Percentiles rank a stretch among this genome's conserved stretches.
Evolutionary conservation across 1,140 invertebrate genomes (phyloP).

Genomic region (Antheraea mylitta): DNA sequence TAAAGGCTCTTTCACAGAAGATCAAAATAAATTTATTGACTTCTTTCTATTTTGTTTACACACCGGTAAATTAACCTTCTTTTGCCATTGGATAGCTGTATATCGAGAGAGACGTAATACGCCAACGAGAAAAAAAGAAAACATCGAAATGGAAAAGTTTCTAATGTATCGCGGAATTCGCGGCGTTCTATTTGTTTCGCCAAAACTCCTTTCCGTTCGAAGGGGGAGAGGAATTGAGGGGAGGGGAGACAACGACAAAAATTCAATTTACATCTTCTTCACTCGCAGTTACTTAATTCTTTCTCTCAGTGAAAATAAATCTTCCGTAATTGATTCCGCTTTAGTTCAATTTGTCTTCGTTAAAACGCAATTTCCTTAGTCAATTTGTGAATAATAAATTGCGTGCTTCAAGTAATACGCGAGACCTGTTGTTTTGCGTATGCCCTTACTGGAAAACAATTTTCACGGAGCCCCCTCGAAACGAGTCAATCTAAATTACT

Average conservation of each 20-base stretch:
- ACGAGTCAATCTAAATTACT: slow-evolving; percentile 66
- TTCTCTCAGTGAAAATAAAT: slow-evolving; percentile 68
- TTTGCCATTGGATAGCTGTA: not conserved
- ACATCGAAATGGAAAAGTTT: slow-evolving; percentile 25
- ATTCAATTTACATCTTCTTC: slow-evolving; percentile 65
- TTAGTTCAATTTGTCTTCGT: slow-evolving; percentile 75
- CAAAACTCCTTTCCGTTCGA: slow-evolving; percentile 34
- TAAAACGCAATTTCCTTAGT: slow-evolving; percentile 74
- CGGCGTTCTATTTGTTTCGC: slow-evolving; percentile 26
- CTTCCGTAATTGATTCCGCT: slow-evolving; percentile 72
- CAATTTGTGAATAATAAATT: slow-evolving; percentile 75
- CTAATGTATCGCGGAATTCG: slow-evolving; percentile 33
- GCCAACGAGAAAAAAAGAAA: slow-evolving; percentile 11
- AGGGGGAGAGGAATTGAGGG: too few relatives aligned
- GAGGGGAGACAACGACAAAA: slow-evolving; percentile 46
- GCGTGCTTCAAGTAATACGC: slow-evolving; percentile 49
- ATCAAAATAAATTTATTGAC: slow-evolving; percentile 2
- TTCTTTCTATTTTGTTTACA: not conserved
- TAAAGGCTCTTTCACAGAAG: not conserved
- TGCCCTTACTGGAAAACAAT: slow-evolving; percentile 46
- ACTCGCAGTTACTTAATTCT: slow-evolving; percentile 62
- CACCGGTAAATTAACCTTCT: slow-evolving; percentile 2
- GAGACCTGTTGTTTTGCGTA: slow-evolving; percentile 40
- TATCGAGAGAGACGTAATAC: slow-evolving; percentile 2
- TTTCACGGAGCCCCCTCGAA: slow-evolving; percentile 31